phyloP scores from a whole-genome alignment of 1,140 invertebrate species.

The Hyposmocoma kahamanoa region DNA sequence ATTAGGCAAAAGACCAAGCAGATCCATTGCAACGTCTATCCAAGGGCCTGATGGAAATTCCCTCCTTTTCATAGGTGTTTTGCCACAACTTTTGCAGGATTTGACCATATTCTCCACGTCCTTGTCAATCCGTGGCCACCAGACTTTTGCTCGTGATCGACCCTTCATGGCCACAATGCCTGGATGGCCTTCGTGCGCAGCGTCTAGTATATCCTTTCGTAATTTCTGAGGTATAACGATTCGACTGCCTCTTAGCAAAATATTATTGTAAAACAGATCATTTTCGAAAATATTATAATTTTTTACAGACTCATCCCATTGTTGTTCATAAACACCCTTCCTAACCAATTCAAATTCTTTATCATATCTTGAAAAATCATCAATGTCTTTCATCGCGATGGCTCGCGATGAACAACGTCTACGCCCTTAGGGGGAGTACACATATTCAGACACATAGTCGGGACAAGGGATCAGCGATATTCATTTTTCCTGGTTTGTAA shows the following conservation, averaged over 20 bases:
- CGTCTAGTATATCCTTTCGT: conserved; percentile 19
- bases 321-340: background rate
- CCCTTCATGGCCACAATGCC: conserved; percentile 73
- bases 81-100: conserved; percentile 51
- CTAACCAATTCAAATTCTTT: conserved; percentile 3
- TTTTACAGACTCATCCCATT: conserved; percentile 3
- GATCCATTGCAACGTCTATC: conserved; percentile 22
- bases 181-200: conserved; percentile 61
- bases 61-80: conserved; percentile 18
- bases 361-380: background rate
- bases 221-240: conserved; percentile 27
- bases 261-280: conserved; percentile 7
- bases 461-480: conserved; percentile 9
- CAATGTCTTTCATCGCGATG: conserved; percentile 1
- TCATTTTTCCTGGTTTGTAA: conserved; percentile 9
- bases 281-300: conserved; percentile 4
- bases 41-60: conserved; percentile 19
- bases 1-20: conserved; percentile 17
- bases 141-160: conserved; percentile 65
- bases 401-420: too few species aligned
- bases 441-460: too few species aligned
- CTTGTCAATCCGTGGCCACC: conserved; percentile 68
- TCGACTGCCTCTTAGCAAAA: conserved; percentile 3
- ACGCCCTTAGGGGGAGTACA: too few species aligned
- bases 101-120: conserved; percentile 51